Base-by-base conservation (phyloP, 2,797 vertebrate species). In the Enteromius fasciolatus region DNA sequence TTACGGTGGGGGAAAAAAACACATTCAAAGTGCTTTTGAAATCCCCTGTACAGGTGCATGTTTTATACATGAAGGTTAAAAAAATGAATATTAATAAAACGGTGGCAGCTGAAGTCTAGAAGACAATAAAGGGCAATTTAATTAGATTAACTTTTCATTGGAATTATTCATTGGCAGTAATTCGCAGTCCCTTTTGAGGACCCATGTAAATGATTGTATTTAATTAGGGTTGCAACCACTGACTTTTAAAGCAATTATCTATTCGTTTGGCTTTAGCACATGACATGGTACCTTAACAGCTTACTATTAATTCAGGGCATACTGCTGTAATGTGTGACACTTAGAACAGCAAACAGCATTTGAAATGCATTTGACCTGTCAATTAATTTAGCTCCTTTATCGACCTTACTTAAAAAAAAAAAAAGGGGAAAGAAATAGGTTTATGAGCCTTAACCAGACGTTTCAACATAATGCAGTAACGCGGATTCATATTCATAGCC, bases 141-240 rank as follows among this genome's bases (percentile, higher is more conserved):
- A 98, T 98, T 96, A 96, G 95, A 96, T 95, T 94, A 92, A 86
- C 82, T 88, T 92, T 97, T 95, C 95, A 94, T 96, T 94, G 91
- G 93, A 97, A 97, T 97, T 96, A 97, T 97, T 96, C 94, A 97
- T 94, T 80, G 73, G 64, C 78, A 76, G 86, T 93, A 92, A 95
- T 91, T 94, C 91, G 89, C 92, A 90, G 91, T 95, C 93, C 92
- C 94, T 94, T 93, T 91, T 91, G 92, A 95, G 94, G 92, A 90
- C 90, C 91, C 90, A 84, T 88, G 87, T 89, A 95, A 96, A 95
- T 92, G 90, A 93, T 93, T 95, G 94, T 92, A 94, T 96, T 96
- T 96, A 95, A 96, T 96, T 92, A 95, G 93, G 89, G 90, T 93
- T 63, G 93, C 90, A 95, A 95, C 95, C 90, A 94, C 90, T 94